Evolutionary conservation across 2,797 vertebrate genomes (phyloP).

Genomic region (Hoplostethus atlanticus): DNA sequence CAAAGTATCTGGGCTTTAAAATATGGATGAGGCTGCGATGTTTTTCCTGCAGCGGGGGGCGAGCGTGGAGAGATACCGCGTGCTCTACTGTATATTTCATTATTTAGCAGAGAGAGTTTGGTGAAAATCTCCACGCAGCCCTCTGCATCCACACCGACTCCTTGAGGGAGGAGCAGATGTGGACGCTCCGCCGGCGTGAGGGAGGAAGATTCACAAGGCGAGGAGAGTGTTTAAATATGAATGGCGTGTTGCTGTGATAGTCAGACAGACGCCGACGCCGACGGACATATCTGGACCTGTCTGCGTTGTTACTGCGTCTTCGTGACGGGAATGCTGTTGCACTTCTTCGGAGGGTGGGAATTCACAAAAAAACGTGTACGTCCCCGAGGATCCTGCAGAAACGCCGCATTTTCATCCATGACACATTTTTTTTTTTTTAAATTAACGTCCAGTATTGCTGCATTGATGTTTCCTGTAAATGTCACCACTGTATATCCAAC

Average conservation of each 20-base stretch:
- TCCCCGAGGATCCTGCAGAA: constrained; percentile 21
- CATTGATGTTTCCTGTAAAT: not conserved
- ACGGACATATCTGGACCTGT: constrained; percentile 25
- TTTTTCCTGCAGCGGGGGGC: constrained; percentile 34
- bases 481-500: too few species aligned
- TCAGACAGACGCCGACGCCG: constrained; percentile 45
- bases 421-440: constrained; percentile 9
- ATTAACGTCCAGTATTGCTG: not conserved
- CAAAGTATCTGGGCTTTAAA: constrained; percentile 54
- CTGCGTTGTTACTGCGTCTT: constrained; percentile 29
- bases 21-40: constrained; percentile 51
- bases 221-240: constrained; percentile 69
- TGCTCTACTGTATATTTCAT: constrained; percentile 3
- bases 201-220: constrained; percentile 33
- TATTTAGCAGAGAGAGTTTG: constrained; percentile 22
- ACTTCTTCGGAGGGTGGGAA: constrained; percentile 41
- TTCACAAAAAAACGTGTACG: constrained; percentile 38
- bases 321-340: constrained; percentile 19
- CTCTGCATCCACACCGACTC: constrained; percentile 15
- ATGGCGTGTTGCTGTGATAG: constrained; percentile 69
- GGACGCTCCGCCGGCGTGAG: constrained; percentile 20
- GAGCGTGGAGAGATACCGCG: constrained; percentile 10
- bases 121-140: constrained; percentile 22
- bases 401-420: constrained; percentile 11
- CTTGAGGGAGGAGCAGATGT: constrained; percentile 33